Evolutionary conservation across 1,140 invertebrate species (phyloP), one percentile per base, ranked within the genome.

Genomic region (Trichonephila clavata): DNA sequence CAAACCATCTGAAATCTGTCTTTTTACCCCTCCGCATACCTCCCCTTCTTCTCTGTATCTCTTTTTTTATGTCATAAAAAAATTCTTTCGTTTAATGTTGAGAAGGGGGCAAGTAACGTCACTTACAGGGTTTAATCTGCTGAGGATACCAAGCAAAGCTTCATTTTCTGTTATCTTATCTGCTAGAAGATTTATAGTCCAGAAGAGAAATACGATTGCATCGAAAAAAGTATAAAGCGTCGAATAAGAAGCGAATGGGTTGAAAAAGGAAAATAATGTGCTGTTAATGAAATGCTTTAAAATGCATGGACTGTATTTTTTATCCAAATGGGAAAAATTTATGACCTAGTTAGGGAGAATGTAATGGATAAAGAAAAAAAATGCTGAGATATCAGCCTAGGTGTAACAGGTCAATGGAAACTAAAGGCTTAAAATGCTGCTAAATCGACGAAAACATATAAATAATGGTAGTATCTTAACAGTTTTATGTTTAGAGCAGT

Each of bases 201-300:
- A 27, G 65, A 24, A 24, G 24, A 68, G 7, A 68, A 68, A 68
- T 65, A 68, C n/a, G n/a, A 27, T 24, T 68, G n/a, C 6, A 13
- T 8, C n/a, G n/a, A 68, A 68, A n/a, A 68, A 68, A 68, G 13
- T 24, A 68, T 68, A 2, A 68, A 68, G n/a, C 21, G 24, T 68
- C 65, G n/a, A 68, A 68, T 24, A 27, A 68, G 65, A 68, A 68
- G n/a, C 7, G 65, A 68, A 68, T 68, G 65, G 65, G 65, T 68
- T 68, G 21, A 27, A 50, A 50, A 50, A 24, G 65, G n/a, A 10
- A 24, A 24, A 24, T 68, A 10, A 24, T 24, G 6, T 13, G 24
- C 65, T 68, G n/a, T 65, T 68, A 68, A 68, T 68, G 65, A 68
- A 24, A 68, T 24, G 1, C 65, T n/a, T 68, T 68, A 24, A 68